Evolutionary conservation across 2,888 invertebrate species (phyloP), one percentile per base, ranked within the genome.

Genomic region (Himalopsyche anomala): DNA sequence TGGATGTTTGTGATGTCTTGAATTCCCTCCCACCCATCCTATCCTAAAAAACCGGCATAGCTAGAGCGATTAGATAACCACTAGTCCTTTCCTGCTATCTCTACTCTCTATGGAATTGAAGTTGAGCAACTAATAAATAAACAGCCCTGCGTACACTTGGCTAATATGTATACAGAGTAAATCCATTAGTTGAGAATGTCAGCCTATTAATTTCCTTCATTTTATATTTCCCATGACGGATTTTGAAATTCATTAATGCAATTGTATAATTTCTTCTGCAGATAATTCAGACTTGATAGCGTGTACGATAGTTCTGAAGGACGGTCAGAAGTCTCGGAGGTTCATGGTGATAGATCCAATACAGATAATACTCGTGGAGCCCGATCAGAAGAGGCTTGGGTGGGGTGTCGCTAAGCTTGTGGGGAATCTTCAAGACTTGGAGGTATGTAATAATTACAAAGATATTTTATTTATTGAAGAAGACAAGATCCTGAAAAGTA

Each of bases 381-480:
- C 99, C 0, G 99, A 99, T 91, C 96, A 96, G 79, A 97, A 97
- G 90, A 94, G 97, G 86, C 93, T 99, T 40, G 99, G 99, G 0
- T 99, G 99, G 98, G 99, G 99, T 19, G 97, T 99, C 4, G 99
- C 99, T 0, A 98, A 98, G 91, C 96, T 99, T 89, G 99, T 99
- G 0, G 99, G 99, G 38, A 97, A 98, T 90, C 92, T 99, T 74
- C 96, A 99, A 94, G 99, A 99, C 91, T 96, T 99, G 80, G 99
- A 99, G 92, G 97, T 95, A 84, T 81, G 11, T 38, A 1, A 81
- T 42, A 45, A 45, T 45, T 45, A 11, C 45, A 45, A 9, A 45
- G 6, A 11, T 45, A 45, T 45, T 45, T 9, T 9, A 9, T 40
- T 5, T 40, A 40, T 40, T 40, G 40, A 40, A 40, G 40, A 6